Percentiles rank a stretch among this genome's conserved stretches.
Evolutionary conservation across 2,888 invertebrate species (phyloP).

Genomic region (Ectemnius cavifrons): DNA sequence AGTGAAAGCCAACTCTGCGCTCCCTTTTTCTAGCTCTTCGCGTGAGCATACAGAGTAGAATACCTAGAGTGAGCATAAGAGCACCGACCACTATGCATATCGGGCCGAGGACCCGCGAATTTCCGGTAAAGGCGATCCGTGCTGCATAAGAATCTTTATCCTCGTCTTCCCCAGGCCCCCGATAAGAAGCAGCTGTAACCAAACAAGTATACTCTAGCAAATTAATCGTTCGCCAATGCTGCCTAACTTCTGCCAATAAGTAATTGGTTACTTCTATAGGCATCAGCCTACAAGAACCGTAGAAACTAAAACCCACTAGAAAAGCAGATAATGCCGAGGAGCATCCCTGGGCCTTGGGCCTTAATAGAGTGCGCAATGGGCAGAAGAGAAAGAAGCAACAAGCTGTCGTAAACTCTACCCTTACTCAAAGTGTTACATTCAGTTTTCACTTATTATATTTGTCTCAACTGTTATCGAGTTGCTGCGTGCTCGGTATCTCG

Average conservation of each 20-base stretch:
- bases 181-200: slow-evolving; percentile 83
- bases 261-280: slow-evolving; percentile 4
- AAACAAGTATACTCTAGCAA: not conserved
- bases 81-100: slow-evolving; percentile 87
- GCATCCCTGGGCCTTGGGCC: too few relatives aligned
- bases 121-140: slow-evolving; percentile 86
- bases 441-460: too few relatives aligned
- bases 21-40: slow-evolving; percentile 84
- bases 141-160: slow-evolving; percentile 86
- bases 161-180: slow-evolving; percentile 86
- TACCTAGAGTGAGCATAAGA: slow-evolving; percentile 84
- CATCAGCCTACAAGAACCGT: not conserved
- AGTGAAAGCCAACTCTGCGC: slow-evolving; percentile 86
- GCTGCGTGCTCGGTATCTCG: too few relatives aligned
- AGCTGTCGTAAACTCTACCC: too few relatives aligned
- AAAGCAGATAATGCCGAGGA: too few relatives aligned
- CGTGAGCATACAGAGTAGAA: slow-evolving; percentile 84
- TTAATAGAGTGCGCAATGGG: too few relatives aligned
- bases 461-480: too few relatives aligned
- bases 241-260: not conserved
- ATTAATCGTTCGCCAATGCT: not conserved
- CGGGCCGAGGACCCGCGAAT: slow-evolving; percentile 86
- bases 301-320: too few relatives aligned
- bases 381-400: too few relatives aligned
- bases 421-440: too few relatives aligned